Base-by-base conservation (phyloP, 2,113 vertebrate species). In the Mellivora capensis region DNA sequence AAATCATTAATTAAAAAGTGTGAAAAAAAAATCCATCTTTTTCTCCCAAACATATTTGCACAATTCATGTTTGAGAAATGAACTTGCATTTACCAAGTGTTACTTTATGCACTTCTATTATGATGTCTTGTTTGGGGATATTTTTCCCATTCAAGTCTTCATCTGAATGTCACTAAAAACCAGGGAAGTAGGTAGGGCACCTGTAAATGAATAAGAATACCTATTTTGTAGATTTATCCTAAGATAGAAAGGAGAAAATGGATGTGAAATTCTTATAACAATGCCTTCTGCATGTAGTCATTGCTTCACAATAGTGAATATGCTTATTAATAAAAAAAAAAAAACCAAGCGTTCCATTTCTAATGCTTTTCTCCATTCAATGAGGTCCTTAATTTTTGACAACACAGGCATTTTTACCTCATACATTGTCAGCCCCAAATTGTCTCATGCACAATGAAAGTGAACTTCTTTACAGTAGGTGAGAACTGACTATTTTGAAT, bases 311-410 rank as follows among this genome's bases (percentile, higher is more conserved):
- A 39, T 49, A 83, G 44, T 76, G 67, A 93, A 86, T 88, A 59
- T 47, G 82, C 86, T 95, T 88, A 93, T 93, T 97, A 91, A 89
- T 81, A 96, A 88, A 49, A 96, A 95, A 27, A n/a, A n/a, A 87
- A 49, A 95, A 27, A 18, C 39, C 20, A 10, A 67, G 4, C 4
- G 9, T 71, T 88, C 23, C 23, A 34, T 91, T 95, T 91, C 37
- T 44, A 97, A 61, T 82, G 42, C 2, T 81, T 93, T 97, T 80
- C 87, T 20, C 11, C 61, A 44, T 44, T 93, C 44, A 93, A 0
- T 6, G 4, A 74, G 14, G 34, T 64, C 34, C 83, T 90, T 91
- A 83, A 85, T 21, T 87, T 90, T 89, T 90, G 59, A 94, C 59
- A 91, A 54, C 52, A 21, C 54, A 81, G 21, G 7, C 37, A 69